phyloP scores from a whole-genome alignment of 2,888 invertebrate genomes.

The Oscheius sp. region DNA sequence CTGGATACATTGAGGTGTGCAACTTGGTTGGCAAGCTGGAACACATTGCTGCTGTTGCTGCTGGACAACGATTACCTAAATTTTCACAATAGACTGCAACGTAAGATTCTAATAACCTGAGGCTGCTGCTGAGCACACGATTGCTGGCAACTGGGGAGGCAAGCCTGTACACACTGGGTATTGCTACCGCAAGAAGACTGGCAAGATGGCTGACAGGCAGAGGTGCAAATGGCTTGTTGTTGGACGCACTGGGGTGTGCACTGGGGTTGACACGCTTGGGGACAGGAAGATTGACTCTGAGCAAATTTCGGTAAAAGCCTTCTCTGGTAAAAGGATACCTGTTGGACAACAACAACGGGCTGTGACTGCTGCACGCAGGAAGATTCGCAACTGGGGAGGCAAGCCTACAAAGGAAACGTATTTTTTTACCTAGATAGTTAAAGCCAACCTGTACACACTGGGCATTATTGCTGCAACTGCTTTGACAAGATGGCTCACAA shows the following conservation, averaged over 20 bases:
- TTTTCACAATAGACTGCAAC: not conserved
- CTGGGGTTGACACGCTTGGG: constrained; percentile 56
- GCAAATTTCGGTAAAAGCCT: constrained; percentile 9
- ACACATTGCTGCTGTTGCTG: constrained; percentile 43
- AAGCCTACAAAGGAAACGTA: constrained; percentile 45
- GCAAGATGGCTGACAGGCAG: constrained; percentile 58
- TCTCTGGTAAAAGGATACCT: constrained; percentile 22
- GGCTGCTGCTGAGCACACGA: constrained; percentile 59
- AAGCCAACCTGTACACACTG: constrained; percentile 67
- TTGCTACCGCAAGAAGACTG: constrained; percentile 58
- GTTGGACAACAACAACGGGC: constrained; percentile 46
- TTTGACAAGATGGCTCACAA: constrained; percentile 61
- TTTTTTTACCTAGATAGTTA: constrained; percentile 23
- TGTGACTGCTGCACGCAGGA: constrained; percentile 60
- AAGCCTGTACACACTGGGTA: constrained; percentile 60
- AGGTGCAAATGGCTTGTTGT: constrained; percentile 44
- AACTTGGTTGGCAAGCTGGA: constrained; percentile 58
- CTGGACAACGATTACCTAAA: constrained; percentile 44
- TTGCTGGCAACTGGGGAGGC: constrained; percentile 63
- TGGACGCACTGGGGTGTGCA: constrained; percentile 58
- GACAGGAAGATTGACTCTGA: constrained; percentile 40
- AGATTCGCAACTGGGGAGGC: constrained; percentile 64
- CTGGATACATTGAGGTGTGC: constrained; percentile 57
- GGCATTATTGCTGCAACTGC: constrained; percentile 62
- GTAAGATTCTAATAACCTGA: constrained; percentile 26